Conservation (phyloP, 2,797 vertebrate genomes). For the Picus viridis region DNA sequence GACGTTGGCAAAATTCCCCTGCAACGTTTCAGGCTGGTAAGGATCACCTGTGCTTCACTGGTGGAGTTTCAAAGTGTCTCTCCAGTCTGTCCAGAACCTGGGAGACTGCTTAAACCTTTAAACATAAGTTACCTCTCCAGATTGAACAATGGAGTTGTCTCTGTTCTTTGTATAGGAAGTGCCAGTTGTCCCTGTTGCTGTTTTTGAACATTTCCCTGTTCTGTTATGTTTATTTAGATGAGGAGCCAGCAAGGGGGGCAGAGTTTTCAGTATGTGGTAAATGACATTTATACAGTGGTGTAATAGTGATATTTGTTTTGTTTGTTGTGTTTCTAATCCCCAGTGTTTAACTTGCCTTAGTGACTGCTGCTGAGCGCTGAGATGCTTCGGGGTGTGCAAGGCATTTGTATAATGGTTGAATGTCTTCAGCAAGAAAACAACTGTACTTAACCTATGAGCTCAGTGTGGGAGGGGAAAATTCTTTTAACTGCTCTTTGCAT, state of each 20-base stretch:
- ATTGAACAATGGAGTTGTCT: background rate
- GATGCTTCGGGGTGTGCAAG: background rate
- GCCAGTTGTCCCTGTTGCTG: background rate
- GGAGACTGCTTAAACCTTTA: background rate
- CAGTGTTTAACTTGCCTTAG: background rate
- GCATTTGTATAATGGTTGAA: background rate
- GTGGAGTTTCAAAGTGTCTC: background rate
- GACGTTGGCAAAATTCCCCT: conserved; percentile 93
- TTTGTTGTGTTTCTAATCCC: background rate
- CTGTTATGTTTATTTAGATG: background rate
- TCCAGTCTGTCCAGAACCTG: background rate
- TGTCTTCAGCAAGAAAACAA: background rate
- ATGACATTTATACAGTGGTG: background rate
- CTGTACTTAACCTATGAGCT: background rate
- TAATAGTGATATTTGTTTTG: background rate
- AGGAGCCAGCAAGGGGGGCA: background rate
- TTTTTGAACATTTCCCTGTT: background rate
- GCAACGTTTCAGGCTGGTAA: conserved; percentile 94
- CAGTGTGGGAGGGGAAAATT: background rate
- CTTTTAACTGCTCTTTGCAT: background rate
- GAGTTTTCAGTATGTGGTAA: background rate
- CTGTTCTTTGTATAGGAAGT: background rate
- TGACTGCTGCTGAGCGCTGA: background rate
- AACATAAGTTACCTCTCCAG: background rate
- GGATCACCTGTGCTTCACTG: background rate